These are phyloP conservation scores for Trigoniulus corallinus DNA, from an alignment of 1,140 invertebrate genomes.

Conservation along the genomic window DNA sequence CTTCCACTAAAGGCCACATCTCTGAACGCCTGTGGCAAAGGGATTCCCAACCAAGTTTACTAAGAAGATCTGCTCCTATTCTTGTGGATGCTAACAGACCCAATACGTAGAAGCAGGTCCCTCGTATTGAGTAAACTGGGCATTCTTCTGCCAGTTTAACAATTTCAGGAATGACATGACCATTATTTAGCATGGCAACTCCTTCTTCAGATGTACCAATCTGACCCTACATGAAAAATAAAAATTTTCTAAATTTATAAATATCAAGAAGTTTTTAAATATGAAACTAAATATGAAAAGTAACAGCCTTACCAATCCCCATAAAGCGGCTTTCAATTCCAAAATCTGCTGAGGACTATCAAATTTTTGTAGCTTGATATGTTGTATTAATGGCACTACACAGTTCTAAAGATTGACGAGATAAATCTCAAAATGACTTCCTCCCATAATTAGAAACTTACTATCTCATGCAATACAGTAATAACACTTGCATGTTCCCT, in stretches of 20 bases:
- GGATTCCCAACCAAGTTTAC: conserved; percentile 61
- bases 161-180: conserved; percentile 40
- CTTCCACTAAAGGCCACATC: conserved; percentile 60
- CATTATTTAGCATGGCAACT: conserved; percentile 44
- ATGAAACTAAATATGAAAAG: neutral
- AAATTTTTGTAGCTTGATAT: conserved; percentile 19
- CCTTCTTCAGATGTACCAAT: conserved; percentile 55
- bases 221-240: conserved; percentile 42
- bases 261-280: neutral
- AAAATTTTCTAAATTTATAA: conserved; percentile 3
- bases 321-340: conserved; percentile 66
- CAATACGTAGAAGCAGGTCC: conserved; percentile 72
- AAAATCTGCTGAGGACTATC: conserved; percentile 22
- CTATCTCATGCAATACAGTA: neutral
- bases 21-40: conserved; percentile 63
- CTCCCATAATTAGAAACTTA: neutral
- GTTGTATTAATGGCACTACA: conserved; percentile 16
- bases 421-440: too few species aligned
- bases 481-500: conserved; percentile 2
- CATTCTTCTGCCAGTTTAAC: conserved; percentile 53
- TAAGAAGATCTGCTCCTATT: conserved; percentile 55
- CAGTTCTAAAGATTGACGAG: conserved; percentile 3
- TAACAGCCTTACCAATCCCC: conserved; percentile 41
- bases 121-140: conserved; percentile 67
- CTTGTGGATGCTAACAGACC: conserved; percentile 65